Evolutionary conservation across 1,140 invertebrate species (phyloP).

Genomic region (Subanguina moxae): DNA sequence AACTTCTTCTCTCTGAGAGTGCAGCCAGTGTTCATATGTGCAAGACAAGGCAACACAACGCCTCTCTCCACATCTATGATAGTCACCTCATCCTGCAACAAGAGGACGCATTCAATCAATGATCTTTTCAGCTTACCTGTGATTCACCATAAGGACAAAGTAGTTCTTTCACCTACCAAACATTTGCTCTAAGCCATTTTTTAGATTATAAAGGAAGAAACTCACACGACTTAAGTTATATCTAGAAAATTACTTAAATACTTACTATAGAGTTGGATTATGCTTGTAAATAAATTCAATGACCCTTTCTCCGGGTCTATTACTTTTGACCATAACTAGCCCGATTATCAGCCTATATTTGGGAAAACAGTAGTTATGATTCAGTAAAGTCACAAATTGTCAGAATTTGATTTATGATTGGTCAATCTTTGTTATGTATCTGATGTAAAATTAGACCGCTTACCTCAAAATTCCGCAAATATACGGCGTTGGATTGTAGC

Average conservation of each 20-base stretch:
- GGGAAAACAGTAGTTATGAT: no score
- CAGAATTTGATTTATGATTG: no score
- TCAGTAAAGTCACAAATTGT: no score
- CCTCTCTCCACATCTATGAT: conserved; percentile 43
- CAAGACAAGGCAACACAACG: conserved; percentile 29
- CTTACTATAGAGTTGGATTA: neutral
- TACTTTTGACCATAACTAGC: no score
- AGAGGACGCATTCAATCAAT: no score
- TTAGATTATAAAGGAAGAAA: neutral
- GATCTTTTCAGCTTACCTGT: no score
- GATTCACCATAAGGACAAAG: conserved; percentile 10
- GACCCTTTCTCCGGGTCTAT: no score
- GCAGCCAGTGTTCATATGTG: neutral
- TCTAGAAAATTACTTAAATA: conserved; percentile 24
- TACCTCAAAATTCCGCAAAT: conserved; percentile 45
- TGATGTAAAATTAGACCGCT: no score
- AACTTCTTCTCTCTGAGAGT: conserved; percentile 8
- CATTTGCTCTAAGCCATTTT: neutral
- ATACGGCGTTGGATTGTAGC: conserved; percentile 43
- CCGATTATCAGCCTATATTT: no score
- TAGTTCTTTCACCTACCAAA: conserved; percentile 3
- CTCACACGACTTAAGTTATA: conserved; percentile 31
- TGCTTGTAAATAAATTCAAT: no score
- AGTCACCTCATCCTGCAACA: conserved; percentile 37
- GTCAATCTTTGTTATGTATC: no score